These are phyloP conservation scores for Nanorana parkeri DNA, from an alignment of 2,113 vertebrate species.

Conservation along the genomic window DNA sequence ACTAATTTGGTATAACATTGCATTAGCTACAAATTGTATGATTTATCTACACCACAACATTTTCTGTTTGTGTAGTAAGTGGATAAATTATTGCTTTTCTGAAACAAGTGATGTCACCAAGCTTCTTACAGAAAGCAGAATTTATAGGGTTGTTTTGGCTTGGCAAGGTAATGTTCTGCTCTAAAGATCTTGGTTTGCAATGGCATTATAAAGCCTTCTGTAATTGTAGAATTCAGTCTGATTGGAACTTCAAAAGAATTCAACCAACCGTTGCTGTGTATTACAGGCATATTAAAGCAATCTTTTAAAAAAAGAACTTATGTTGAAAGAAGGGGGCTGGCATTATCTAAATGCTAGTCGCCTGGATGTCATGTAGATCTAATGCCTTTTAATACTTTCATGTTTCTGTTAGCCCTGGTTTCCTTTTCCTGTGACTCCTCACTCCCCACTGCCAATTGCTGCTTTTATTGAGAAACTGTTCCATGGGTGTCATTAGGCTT, in stretches of 20 bases:
- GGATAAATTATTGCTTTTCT: constrained; percentile 35
- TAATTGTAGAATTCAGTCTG: background rate
- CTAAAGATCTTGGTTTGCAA: constrained; percentile 5
- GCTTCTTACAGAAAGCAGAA: constrained; percentile 1
- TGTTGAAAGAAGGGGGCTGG: too few relatives aligned
- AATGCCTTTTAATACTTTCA: too few relatives aligned
- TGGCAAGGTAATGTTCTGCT: background rate
- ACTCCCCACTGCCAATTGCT: too few relatives aligned
- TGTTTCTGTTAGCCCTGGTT: too few relatives aligned
- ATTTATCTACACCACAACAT: constrained; percentile 16
- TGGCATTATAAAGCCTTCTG: background rate
- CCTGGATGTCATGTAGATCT: too few relatives aligned
- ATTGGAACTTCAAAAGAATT: background rate
- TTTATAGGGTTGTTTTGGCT: constrained; percentile 34
- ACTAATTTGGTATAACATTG: constrained; percentile 38
- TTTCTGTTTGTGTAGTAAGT: constrained; percentile 9
- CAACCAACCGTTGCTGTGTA: background rate
- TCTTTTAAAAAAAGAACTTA: too few relatives aligned
- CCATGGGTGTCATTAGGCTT: too few relatives aligned
- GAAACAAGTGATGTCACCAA: constrained; percentile 33
- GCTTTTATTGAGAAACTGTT: too few relatives aligned
- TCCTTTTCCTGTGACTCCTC: too few relatives aligned
- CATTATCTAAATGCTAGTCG: too few relatives aligned
- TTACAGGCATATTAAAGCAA: background rate
- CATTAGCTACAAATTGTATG: constrained; percentile 25